These are phyloP conservation scores for Zaprionus inermis DNA, from an alignment of 1,140 invertebrate species.

Conservation along the genomic window DNA sequence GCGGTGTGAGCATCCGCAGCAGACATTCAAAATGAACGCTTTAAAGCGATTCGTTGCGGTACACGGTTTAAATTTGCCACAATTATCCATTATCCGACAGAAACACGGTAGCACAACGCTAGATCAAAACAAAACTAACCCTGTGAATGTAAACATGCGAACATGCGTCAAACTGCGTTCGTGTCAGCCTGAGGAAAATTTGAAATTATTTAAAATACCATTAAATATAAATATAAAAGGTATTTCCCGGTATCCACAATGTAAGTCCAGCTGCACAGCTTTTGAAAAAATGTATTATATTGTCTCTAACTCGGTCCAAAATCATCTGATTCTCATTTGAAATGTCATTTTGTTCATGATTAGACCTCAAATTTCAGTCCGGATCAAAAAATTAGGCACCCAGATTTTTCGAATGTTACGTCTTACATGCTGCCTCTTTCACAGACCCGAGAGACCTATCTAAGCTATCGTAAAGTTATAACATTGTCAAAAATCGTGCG, in stretches of 20 bases:
- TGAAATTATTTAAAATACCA: constrained; percentile 34
- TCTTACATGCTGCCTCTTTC: too few relatives aligned
- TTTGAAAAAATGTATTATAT: too few relatives aligned
- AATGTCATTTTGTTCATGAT: too few relatives aligned
- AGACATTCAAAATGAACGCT: constrained; percentile 62
- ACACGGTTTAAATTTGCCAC: constrained; percentile 77
- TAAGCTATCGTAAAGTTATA: too few relatives aligned
- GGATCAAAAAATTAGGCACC: too few relatives aligned
- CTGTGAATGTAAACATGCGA: constrained; percentile 57
- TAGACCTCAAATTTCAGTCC: too few relatives aligned
- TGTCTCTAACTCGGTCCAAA: too few relatives aligned
- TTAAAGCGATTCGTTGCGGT: constrained; percentile 70
- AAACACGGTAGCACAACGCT: constrained; percentile 41
- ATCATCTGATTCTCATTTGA: too few relatives aligned
- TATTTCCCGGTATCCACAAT: not conserved
- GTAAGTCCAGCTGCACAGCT: too few relatives aligned
- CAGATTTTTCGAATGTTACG: too few relatives aligned
- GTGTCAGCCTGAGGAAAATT: constrained; percentile 10
- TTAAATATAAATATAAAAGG: constrained; percentile 40
- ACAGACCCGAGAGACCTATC: too few relatives aligned
- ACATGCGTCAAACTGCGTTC: not conserved
- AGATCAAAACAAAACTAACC: constrained; percentile 46
- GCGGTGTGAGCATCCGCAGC: constrained; percentile 32
- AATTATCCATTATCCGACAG: constrained; percentile 64
- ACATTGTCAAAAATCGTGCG: too few relatives aligned